A percentile compares a stretch with the other conserved stretches of the same genome.
Evolutionary conservation across 2,888 invertebrate genomes (phyloP).

Genomic region (Zeuzera pyrina): DNA sequence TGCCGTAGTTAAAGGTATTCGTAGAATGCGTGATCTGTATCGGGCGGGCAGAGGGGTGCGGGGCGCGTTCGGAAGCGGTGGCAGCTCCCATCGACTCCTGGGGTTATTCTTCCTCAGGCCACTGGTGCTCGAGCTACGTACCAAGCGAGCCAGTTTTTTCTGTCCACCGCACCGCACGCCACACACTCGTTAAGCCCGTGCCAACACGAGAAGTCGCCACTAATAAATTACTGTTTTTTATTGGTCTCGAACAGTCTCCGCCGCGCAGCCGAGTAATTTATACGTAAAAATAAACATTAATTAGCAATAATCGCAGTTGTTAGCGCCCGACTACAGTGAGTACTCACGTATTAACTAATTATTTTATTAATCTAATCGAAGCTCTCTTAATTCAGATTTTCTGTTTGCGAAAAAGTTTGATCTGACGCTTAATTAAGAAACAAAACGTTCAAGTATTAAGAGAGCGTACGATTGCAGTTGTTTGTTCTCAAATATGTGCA

Average conservation of each 20-base stretch:
- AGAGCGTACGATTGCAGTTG: too few relatives aligned
- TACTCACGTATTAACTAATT: slow-evolving; percentile 47
- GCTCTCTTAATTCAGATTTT: slow-evolving; percentile 44
- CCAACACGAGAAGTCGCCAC: slow-evolving; percentile 77
- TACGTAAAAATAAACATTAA: slow-evolving; percentile 69
- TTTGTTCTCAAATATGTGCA: too few relatives aligned
- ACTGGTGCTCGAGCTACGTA: slow-evolving; percentile 71
- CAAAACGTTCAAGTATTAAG: too few relatives aligned
- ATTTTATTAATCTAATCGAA: slow-evolving; percentile 42
- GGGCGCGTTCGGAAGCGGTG: slow-evolving; percentile 70
- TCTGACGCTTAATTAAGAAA: too few relatives aligned
- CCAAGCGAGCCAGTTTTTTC: slow-evolving; percentile 75
- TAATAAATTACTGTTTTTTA: slow-evolving; percentile 74
- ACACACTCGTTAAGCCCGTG: slow-evolving; percentile 75
- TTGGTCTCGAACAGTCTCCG: slow-evolving; percentile 70
- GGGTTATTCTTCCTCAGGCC: slow-evolving; percentile 75
- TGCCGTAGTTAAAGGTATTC: slow-evolving; percentile 66
- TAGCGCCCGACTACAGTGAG: slow-evolving; percentile 66
- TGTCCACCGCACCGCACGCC: slow-evolving; percentile 74
- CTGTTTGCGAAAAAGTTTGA: too few relatives aligned
- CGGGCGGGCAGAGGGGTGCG: slow-evolving; percentile 63
- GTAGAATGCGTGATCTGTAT: slow-evolving; percentile 74
- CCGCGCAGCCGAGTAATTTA: slow-evolving; percentile 66
- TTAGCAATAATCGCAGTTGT: slow-evolving; percentile 60
- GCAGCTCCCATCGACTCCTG: slow-evolving; percentile 74